These are phyloP conservation scores for Agrotis clavis DNA, from an alignment of 2,888 invertebrate genomes.

Conservation along the genomic window DNA sequence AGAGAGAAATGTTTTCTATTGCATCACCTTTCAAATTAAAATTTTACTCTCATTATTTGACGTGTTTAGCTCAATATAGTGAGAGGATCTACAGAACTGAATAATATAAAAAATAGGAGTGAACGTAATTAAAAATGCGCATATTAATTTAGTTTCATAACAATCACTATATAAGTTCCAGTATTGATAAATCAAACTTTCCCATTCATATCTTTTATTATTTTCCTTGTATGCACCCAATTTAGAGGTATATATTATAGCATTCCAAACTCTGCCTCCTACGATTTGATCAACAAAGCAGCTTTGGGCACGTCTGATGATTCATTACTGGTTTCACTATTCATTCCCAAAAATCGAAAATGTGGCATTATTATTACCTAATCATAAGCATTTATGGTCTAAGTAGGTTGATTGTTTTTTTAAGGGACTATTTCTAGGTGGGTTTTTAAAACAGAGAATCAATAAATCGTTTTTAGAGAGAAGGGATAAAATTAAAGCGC, in stretches of 20 bases:
- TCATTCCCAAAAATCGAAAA: constrained; percentile 7
- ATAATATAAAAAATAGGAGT: no score
- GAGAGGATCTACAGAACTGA: no score
- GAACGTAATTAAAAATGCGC: not conserved
- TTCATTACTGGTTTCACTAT: constrained; percentile 29
- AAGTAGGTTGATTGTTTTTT: constrained; percentile 5
- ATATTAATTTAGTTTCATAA: not conserved
- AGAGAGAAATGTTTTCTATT: not conserved
- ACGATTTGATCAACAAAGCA: not conserved
- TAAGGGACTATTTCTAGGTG: not conserved
- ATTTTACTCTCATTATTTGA: no score
- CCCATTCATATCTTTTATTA: not conserved
- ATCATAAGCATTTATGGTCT: constrained; percentile 4
- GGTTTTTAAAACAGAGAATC: not conserved
- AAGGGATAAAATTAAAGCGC: not conserved
- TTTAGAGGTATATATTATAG: not conserved
- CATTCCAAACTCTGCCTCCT: constrained; percentile 17
- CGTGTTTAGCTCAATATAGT: not conserved
- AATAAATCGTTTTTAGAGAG: not conserved
- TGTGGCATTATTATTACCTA: constrained; percentile 6
- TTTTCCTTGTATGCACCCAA: constrained; percentile 31
- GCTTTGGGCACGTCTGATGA: constrained; percentile 11
- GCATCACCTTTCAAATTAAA: no score
- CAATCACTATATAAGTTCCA: not conserved
- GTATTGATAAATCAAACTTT: constrained; percentile 8